Percentiles rank a stretch among this genome's conserved stretches.
phyloP scores from a whole-genome alignment of 2,888 invertebrate genomes.

The Microplitis manilae region DNA sequence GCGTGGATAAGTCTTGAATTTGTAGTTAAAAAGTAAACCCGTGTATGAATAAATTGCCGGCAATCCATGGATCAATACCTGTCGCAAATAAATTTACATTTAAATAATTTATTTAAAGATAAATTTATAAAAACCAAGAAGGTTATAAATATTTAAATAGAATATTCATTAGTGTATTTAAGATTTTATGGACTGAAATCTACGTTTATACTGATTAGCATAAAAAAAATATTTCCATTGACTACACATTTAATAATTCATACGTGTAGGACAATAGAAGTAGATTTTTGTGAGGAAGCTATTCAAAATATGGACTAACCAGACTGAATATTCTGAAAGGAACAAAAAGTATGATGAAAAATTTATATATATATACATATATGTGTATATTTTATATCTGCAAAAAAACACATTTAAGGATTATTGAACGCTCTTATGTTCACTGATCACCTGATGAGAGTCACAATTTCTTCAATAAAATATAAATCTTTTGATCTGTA shows the following conservation, averaged over 20 bases:
- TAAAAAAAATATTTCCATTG: neutral
- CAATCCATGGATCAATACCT: conserved; percentile 84
- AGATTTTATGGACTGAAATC: neutral
- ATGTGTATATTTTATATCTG: neutral
- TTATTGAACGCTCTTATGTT: neutral
- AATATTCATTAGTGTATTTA: neutral
- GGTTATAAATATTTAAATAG: neutral
- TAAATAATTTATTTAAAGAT: neutral
- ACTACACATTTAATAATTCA: neutral
- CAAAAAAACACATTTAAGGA: neutral
- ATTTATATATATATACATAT: too few relatives aligned
- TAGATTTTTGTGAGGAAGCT: neutral
- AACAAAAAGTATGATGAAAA: too few relatives aligned
- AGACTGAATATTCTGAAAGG: neutral
- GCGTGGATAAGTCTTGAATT: conserved; percentile 85
- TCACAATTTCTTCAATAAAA: neutral
- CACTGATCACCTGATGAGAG: neutral
- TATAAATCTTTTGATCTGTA: neutral
- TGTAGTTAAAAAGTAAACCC: conserved; percentile 82
- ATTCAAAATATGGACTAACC: neutral
- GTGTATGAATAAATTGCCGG: conserved; percentile 90
- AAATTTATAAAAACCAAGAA: neutral
- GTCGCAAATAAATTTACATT: conserved; percentile 17
- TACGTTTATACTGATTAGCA: neutral
- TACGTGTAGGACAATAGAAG: neutral